Evolutionary conservation across 2,888 invertebrate genomes (phyloP), one percentile per base, ranked within the genome.

Genomic region (Drosophila peninsularis): DNA sequence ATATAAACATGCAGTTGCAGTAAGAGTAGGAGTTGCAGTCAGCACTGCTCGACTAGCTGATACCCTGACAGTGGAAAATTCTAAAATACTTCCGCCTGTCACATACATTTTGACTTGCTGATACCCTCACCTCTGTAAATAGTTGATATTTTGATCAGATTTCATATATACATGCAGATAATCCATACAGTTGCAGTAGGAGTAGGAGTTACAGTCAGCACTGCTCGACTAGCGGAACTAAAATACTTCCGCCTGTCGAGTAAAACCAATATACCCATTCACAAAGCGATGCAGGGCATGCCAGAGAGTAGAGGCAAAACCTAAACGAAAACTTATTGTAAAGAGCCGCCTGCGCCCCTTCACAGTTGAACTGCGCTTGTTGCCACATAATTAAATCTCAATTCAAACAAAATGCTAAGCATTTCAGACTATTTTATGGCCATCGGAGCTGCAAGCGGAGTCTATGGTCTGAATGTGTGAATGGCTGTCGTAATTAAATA

Each of bases 351-450:
- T 41, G 45, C 41, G 42, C 41, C 45, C 45, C 17, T 36, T 37
- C 36, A 30, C 13, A 41, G 41, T 70, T 68, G 67, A 66, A 74
- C 62, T 32, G 47, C 73, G 66, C 66, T 77, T 74, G 90, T 84
- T 89, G 89, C 89, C 84, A 90, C 84, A 83, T 88, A 90, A 85
- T 90, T 88, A 85, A 85, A 88, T 89, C 82, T 72, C 73, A 88
- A 90, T 75, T 83, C 77, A 84, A 89, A 84, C 84, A 84, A 76
- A 83, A 83, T 75, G 76, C 70, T 80, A 80, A 89, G 87, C 88
- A 89, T 81, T 87, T 89, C 68, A 67, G 75, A 57, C 71, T 65
- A 89, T 87, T 83, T 83, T 83, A 89, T 81, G 78, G 71, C 61
- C 61, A 54, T 63, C 76, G 63, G 64, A 61, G 62, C 60, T 61